Evolutionary conservation across 2,113 vertebrate genomes (phyloP).

Genomic region (Stercorarius parasiticus): DNA sequence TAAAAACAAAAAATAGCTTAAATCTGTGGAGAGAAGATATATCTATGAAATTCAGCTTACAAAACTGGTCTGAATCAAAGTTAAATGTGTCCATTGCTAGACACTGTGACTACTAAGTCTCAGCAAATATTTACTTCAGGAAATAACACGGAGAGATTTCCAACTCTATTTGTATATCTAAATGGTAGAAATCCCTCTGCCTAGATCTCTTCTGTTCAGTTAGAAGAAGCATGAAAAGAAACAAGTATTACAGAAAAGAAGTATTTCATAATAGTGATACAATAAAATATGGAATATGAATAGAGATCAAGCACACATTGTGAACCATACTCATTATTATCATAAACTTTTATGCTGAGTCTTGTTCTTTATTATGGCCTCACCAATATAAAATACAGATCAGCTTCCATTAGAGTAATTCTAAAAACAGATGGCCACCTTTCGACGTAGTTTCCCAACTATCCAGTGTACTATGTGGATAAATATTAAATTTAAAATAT

Average conservation of each 20-base stretch:
- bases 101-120: neutral
- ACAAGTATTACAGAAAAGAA: neutral
- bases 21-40: neutral
- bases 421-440: neutral
- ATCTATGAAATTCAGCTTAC: neutral
- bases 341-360: slow-evolving; percentile 42
- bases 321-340: slow-evolving; percentile 23
- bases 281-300: slow-evolving; percentile 39
- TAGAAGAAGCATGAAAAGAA: slow-evolving; percentile 5
- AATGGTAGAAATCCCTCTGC: neutral
- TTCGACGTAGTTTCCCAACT: neutral
- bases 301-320: neutral
- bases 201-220: neutral
- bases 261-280: neutral
- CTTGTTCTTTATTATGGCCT: slow-evolving; percentile 15
- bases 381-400: neutral
- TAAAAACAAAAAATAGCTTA: neutral
- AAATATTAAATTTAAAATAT: neutral
- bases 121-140: slow-evolving; percentile 10
- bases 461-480: neutral
- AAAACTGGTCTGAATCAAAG: neutral
- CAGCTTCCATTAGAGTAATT: neutral
- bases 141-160: neutral
- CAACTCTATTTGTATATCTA: neutral
- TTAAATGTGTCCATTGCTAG: neutral